phyloP scores from a whole-genome alignment of 2,113 vertebrate genomes.

The Lophotis ruficrista region DNA sequence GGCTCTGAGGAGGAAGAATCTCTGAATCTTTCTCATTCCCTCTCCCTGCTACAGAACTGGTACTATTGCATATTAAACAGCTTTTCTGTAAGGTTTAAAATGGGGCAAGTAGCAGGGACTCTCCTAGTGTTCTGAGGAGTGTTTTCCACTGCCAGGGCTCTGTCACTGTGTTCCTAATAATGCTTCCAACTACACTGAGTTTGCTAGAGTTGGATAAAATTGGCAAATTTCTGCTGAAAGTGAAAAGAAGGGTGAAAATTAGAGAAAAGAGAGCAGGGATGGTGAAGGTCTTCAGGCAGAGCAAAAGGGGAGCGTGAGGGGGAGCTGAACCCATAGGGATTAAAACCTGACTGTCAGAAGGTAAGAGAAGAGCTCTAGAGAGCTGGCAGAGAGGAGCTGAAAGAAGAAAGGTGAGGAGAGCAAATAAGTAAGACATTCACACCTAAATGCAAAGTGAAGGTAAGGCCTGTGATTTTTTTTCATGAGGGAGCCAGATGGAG shows the following conservation, averaged over 20 bases:
- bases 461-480: neutral
- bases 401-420: neutral
- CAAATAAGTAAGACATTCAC: neutral
- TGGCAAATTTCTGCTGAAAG: neutral
- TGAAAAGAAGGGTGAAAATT: neutral
- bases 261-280: neutral
- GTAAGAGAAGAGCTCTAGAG: neutral
- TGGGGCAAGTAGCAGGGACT: neutral
- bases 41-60: neutral
- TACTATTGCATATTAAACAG: neutral
- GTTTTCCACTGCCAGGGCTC: neutral
- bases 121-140: neutral
- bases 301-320: neutral
- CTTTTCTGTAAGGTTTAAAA: neutral
- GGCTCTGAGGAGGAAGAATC: neutral
- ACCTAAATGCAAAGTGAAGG: fast-evolving
- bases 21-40: neutral
- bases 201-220: neutral
- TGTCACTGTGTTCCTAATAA: neutral
- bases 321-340: neutral
- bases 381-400: neutral
- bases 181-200: neutral
- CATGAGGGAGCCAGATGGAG: neutral
- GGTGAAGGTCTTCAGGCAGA: neutral
- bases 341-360: neutral